Conservation (phyloP, 2,797 vertebrate genomes). For the Leucoraja ocellata region DNA sequence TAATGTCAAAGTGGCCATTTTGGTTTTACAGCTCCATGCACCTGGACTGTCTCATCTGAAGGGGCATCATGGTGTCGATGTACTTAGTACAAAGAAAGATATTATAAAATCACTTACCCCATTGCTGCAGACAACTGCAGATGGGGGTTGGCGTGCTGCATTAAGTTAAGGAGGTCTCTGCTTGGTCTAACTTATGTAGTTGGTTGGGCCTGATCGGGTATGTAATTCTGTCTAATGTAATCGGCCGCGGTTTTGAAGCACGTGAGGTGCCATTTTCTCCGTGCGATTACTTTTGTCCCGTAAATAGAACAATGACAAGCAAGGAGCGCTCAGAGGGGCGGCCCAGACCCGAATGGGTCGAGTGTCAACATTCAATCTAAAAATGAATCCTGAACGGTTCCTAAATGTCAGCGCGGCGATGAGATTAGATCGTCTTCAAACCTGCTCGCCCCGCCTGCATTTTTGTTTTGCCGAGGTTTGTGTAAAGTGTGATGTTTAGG, state of each 20-base stretch:
- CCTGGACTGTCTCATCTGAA: background rate
- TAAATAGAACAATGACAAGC: background rate
- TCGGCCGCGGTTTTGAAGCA: background rate
- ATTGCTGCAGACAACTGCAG: background rate
- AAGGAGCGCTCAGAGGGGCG: background rate
- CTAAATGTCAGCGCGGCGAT: background rate
- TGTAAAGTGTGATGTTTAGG: background rate
- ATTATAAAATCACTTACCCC: background rate
- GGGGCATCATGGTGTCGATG: background rate
- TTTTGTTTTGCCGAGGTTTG: background rate
- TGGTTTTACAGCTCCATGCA: background rate
- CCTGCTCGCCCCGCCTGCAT: background rate
- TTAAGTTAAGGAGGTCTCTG: background rate
- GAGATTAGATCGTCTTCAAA: background rate
- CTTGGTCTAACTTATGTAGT: background rate
- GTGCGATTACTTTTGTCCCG: background rate
- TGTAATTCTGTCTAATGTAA: background rate
- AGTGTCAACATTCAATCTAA: conserved; percentile 8
- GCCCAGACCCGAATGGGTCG: background rate
- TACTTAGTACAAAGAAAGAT: background rate
- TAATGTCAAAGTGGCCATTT: background rate
- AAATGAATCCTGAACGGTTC: background rate
- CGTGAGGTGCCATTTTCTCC: background rate
- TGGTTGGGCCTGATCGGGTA: background rate
- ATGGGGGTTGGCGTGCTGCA: background rate